These are phyloP conservation scores for Chymomyza caudatula DNA, from an alignment of 2,888 invertebrate genomes.

Conservation along the genomic window DNA sequence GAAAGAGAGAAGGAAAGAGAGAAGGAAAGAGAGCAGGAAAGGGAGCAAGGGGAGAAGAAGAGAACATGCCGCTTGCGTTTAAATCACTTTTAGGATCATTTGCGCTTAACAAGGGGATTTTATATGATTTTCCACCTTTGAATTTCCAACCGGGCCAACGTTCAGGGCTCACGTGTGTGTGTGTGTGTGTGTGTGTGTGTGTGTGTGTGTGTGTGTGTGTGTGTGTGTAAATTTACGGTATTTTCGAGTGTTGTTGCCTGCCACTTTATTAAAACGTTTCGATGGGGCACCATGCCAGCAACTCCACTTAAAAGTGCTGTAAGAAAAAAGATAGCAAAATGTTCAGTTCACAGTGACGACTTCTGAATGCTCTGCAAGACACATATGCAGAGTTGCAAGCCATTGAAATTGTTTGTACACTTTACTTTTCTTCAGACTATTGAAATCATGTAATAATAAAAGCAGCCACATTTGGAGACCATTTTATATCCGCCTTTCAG, in stretches of 20 bases:
- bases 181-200: neutral
- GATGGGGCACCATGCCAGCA: neutral
- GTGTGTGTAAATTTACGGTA: neutral
- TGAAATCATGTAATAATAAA: no score
- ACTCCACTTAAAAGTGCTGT: neutral
- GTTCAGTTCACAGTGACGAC: no score
- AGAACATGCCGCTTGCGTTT: neutral
- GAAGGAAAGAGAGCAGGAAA: no score
- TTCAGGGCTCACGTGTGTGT: neutral
- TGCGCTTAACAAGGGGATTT: slow-evolving; percentile 2
- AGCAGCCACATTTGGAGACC: no score
- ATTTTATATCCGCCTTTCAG: no score
- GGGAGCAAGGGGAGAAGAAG: neutral
- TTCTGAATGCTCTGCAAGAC: no score
- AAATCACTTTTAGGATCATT: slow-evolving; percentile 6
- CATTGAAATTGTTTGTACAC: no score
- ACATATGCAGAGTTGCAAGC: no score
- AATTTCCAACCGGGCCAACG: neutral
- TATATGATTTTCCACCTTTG: slow-evolving; percentile 6
- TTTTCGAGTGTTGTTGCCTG: neutral
- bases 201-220: neutral
- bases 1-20: no score
- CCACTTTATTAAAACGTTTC: slow-evolving; percentile 4
- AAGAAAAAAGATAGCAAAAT: neutral
- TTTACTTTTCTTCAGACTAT: no score